A percentile compares a stretch with the other conserved stretches of the same genome.
Evolutionary conservation across 2,888 invertebrate species (phyloP).

Genomic region (Caenorhabditis sp.): DNA sequence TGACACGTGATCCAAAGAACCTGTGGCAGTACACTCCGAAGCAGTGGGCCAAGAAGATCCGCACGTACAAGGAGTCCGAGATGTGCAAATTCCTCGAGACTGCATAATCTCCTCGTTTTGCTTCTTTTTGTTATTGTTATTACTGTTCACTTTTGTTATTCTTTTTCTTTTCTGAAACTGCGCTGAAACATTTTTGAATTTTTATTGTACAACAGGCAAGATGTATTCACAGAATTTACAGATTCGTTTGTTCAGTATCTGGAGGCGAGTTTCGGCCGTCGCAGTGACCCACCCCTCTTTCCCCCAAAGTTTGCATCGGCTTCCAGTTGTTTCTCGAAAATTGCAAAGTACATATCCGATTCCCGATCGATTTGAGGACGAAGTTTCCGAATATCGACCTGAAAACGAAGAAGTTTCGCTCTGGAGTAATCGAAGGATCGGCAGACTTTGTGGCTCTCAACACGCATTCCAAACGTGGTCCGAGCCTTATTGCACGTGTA

Average conservation of each 20-base stretch:
- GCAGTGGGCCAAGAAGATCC: conserved; percentile 73
- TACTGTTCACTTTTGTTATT: conserved; percentile 43
- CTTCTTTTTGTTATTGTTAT: conserved; percentile 30
- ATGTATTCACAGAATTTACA: too few relatives aligned
- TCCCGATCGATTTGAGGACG: conserved; percentile 28
- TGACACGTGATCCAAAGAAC: conserved; percentile 74
- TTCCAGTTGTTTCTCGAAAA: conserved; percentile 48
- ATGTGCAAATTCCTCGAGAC: conserved; percentile 54
- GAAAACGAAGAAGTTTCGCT: not conserved
- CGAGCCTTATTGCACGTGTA: conserved; percentile 42
- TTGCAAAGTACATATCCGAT: conserved; percentile 52
- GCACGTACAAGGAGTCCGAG: conserved; percentile 66
- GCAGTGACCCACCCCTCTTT: conserved; percentile 29
- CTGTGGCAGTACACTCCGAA: conserved; percentile 75
- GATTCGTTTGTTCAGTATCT: too few relatives aligned
- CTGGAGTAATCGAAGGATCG: too few relatives aligned
- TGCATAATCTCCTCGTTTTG: conserved; percentile 3
- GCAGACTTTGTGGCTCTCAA: conserved; percentile 42
- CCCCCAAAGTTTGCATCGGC: conserved; percentile 9
- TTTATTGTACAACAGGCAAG: conserved; percentile 2
- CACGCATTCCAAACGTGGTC: conserved; percentile 41
- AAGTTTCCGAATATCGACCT: conserved; percentile 51
- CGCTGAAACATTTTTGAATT: conserved; percentile 1
- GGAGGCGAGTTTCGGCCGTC: conserved; percentile 11
- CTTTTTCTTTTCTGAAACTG: not conserved